phyloP scores from a whole-genome alignment of 2,113 vertebrate genomes.

The Crotalus viridis region DNA sequence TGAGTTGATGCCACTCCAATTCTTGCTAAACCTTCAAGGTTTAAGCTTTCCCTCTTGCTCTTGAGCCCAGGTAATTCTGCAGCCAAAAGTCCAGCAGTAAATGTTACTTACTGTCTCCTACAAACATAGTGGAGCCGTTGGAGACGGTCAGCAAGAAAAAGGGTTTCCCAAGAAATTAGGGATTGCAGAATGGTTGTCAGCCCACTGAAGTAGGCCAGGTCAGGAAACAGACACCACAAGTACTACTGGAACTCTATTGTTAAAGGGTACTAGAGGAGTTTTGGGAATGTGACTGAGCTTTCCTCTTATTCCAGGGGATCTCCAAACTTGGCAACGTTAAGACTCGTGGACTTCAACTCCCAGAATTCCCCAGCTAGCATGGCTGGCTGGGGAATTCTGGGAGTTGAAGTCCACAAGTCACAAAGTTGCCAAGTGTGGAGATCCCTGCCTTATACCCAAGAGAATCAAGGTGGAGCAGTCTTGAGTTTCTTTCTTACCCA shows the following conservation, averaged over 20 bases:
- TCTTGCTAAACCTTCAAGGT: background rate
- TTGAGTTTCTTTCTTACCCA: background rate
- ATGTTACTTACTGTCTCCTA: background rate
- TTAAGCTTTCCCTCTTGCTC: background rate
- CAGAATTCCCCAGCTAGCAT: background rate
- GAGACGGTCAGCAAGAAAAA: conserved; percentile 1
- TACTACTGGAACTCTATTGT: background rate
- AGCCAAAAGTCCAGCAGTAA: background rate
- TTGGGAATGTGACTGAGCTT: background rate
- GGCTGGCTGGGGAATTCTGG: background rate
- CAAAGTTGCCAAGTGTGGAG: background rate
- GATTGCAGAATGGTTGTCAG: background rate
- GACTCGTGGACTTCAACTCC: background rate
- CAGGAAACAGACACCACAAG: background rate
- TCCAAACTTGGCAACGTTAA: background rate
- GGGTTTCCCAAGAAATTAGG: conserved; percentile 15
- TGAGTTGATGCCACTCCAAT: background rate
- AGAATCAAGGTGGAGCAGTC: background rate
- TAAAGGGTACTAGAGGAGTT: background rate
- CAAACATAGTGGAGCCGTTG: background rate
- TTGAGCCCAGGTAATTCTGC: background rate
- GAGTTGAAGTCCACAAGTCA: background rate
- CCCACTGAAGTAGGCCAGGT: background rate
- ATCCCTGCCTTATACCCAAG: background rate
- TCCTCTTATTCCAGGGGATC: background rate